Evolutionary conservation across 2,113 vertebrate genomes (phyloP).

Genomic region (Burhinus bistriatus): DNA sequence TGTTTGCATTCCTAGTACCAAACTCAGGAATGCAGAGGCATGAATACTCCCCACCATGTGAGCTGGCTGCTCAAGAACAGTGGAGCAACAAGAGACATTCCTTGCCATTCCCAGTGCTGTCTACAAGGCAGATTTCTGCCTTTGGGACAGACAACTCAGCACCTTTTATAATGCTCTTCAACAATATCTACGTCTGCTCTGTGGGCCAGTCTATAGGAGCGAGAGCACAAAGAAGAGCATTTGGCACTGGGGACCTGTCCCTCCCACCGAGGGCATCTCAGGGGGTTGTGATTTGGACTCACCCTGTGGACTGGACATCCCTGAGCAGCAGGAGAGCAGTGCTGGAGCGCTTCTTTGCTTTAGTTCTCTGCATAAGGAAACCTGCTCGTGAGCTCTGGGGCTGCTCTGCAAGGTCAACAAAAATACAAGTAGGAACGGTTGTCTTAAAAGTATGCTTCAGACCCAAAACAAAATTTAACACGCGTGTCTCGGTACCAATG

Average conservation of each 20-base stretch:
- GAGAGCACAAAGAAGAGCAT: neutral
- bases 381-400: neutral
- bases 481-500: fast-evolving
- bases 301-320: too few relatives aligned
- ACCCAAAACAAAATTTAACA: neutral
- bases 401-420: neutral
- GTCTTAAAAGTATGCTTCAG: neutral
- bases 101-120: neutral
- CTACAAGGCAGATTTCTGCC: neutral
- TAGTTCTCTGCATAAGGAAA: neutral
- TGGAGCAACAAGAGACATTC: neutral
- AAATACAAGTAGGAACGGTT: fast-evolving
- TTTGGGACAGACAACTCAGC: neutral
- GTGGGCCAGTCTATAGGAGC: neutral
- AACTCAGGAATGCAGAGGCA: neutral
- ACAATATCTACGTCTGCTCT: neutral
- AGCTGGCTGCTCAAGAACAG: neutral
- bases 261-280: neutral
- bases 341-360: neutral
- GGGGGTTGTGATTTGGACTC: neutral
- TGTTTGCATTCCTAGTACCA: conserved; percentile 20
- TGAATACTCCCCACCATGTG: neutral
- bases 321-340: neutral
- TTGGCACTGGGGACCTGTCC: neutral
- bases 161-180: neutral